A percentile compares a stretch with the other conserved stretches of the same genome.
Evolutionary conservation across 2,888 invertebrate species (phyloP).

Genomic region (Sisyra nigra): DNA sequence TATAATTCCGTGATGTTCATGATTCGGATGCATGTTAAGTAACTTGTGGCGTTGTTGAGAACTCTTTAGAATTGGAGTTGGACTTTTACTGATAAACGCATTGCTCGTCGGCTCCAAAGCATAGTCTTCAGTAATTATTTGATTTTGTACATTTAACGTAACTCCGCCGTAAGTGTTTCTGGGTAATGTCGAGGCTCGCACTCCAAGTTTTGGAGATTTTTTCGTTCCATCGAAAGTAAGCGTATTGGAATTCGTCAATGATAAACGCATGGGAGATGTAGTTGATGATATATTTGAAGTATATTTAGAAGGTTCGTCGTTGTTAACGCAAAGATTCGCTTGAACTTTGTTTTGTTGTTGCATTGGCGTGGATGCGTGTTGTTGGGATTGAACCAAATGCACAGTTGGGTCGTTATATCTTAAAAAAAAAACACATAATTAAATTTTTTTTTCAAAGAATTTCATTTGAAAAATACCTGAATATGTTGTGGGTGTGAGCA

Average conservation of each 20-base stretch:
- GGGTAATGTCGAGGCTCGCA: conserved; percentile 53
- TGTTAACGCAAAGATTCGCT: no score
- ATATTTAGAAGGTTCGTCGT: no score
- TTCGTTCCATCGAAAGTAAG: conserved; percentile 9
- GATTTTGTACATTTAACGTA: conserved; percentile 8
- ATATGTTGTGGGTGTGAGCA: conserved; percentile 35
- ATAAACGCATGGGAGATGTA: conserved; percentile 13
- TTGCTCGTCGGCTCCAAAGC: conserved; percentile 35
- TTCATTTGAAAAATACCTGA: conserved; percentile 27
- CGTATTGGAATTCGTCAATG: conserved; percentile 15
- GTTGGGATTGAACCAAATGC: conserved; percentile 12
- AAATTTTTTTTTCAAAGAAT: not conserved
- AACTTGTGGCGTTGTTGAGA: conserved; percentile 7
- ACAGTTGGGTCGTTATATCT: conserved; percentile 29
- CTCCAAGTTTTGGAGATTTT: conserved; percentile 17
- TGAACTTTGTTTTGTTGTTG: conserved; percentile 17
- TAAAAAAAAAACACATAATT: not conserved
- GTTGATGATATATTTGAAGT: conserved; percentile 9
- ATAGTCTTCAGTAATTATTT: conserved; percentile 19
- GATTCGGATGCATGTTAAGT: conserved; percentile 6
- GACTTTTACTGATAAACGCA: conserved; percentile 34
- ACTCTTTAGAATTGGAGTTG: conserved; percentile 27
- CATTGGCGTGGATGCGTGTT: no score
- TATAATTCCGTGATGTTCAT: conserved; percentile 6
- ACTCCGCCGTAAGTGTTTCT: conserved; percentile 43